Percentiles rank a stretch among this genome's conserved stretches.
Conservation (phyloP, 2,113 vertebrate species). For the Baryphthengus martii region DNA sequence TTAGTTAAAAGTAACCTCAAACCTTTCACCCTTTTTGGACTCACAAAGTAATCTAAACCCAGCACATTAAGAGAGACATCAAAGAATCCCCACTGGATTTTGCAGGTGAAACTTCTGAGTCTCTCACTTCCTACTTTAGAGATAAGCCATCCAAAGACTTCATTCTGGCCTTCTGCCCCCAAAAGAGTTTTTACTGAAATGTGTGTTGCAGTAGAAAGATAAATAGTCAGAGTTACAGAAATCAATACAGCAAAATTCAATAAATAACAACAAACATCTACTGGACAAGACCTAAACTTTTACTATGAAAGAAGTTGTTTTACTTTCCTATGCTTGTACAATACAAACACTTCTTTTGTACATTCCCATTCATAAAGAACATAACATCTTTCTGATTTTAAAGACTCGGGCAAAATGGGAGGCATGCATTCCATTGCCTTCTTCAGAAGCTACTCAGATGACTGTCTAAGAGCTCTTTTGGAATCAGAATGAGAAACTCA, state of each 20-base stretch:
- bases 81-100: slow-evolving; percentile 70
- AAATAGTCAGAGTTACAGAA: slow-evolving; percentile 65
- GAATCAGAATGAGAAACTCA: slow-evolving; percentile 50
- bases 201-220: slow-evolving; percentile 64
- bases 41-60: slow-evolving; percentile 73
- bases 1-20: slow-evolving; percentile 70
- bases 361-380: not conserved
- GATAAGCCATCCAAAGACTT: slow-evolving; percentile 73
- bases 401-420: slow-evolving; percentile 14
- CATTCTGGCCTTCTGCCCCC: slow-evolving; percentile 62
- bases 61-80: slow-evolving; percentile 74
- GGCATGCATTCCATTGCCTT: not conserved
- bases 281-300: slow-evolving; percentile 50
- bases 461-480: slow-evolving; percentile 20
- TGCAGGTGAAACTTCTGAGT: slow-evolving; percentile 69
- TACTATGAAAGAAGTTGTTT: slow-evolving; percentile 32
- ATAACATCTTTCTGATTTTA: slow-evolving; percentile 2
- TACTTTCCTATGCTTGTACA: not conserved
- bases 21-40: slow-evolving; percentile 70
- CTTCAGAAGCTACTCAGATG: slow-evolving; percentile 7
- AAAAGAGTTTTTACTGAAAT: slow-evolving; percentile 69
- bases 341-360: slow-evolving; percentile 2
- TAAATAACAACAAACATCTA: slow-evolving; percentile 52
- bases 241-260: slow-evolving; percentile 65
- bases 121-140: slow-evolving; percentile 57